These are phyloP conservation scores for Sebastes schlegelii DNA, from an alignment of 2,113 vertebrate genomes.

Conservation along the genomic window DNA sequence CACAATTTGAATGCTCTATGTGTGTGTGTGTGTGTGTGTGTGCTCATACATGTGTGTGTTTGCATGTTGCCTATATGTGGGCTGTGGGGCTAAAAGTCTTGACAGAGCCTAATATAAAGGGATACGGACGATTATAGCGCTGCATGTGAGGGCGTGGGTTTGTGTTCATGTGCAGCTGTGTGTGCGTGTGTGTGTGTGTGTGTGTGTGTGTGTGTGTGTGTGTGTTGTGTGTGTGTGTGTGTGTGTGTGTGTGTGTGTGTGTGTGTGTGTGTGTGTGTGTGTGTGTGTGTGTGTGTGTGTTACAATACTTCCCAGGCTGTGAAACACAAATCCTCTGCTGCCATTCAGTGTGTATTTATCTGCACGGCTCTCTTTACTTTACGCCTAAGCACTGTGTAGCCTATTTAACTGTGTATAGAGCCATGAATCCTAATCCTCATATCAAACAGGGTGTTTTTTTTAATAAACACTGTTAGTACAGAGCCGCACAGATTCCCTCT, in stretches of 20 bases:
- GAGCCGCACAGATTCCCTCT: constrained; percentile 6
- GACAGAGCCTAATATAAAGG: constrained; percentile 61
- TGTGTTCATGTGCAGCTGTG: constrained; percentile 13
- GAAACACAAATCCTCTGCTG: constrained; percentile 26
- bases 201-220: not conserved
- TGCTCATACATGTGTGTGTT: not conserved
- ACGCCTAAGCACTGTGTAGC: constrained; percentile 19
- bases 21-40: not conserved
- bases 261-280: constrained; percentile 4
- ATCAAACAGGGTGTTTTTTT: constrained; percentile 29
- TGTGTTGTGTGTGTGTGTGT: constrained; percentile 15
- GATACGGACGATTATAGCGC: constrained; percentile 40
- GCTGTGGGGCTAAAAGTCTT: constrained; percentile 55
- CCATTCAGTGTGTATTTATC: constrained; percentile 35
- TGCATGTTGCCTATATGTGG: constrained; percentile 60
- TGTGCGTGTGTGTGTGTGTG: constrained; percentile 10
- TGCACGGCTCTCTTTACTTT: constrained; percentile 9
- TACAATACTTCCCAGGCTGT: constrained; percentile 2
- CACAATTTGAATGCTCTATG: constrained; percentile 61
- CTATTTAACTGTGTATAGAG: constrained; percentile 33
- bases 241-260: not conserved
- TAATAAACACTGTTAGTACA: constrained; percentile 5
- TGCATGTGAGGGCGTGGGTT: constrained; percentile 30
- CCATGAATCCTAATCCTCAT: constrained; percentile 43
- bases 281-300: constrained; percentile 4